Base-by-base conservation (phyloP, 2,888 invertebrate species). In the Dasysyrphus tricinctus region DNA sequence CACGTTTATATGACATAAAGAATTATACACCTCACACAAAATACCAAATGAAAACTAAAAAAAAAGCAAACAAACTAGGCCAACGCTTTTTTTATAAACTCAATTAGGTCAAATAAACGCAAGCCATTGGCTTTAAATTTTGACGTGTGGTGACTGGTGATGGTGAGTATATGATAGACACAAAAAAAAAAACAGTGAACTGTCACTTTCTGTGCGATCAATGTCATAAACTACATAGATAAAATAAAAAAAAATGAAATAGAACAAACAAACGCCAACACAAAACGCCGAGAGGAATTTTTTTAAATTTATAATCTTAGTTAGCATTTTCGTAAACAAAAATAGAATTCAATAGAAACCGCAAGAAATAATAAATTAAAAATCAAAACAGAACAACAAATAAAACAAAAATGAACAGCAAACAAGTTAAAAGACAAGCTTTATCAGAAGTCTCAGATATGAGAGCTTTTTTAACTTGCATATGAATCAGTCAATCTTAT, bases 311-410 rank as follows among this genome's bases (percentile, higher is more conserved):
- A 24, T 24, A 24, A 69, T 37, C 39, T 61, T 47, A 54, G 44
- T 67, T 56, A 54, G n/a, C 70, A 63, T 42, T 75, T 79, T 75
- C 39, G 70, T 70, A 70, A 70, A 39, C 73, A 77, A 73, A 63
- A 69, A 51, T 72, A 57, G 34, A 70, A 24, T 63, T 47, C 39
- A 76, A 70, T 49, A 75, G n/a, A 47, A 51, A 14, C 51, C 11
- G 42, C 24, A 39, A 63, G 14, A 79, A 76, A 14, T 69, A 49
- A 24, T 19, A 16, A 57, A 56, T 32, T n/a, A 51, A 63, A 63
- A n/a, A 6, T 14, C 34, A 44, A 65, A 65, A 47, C 14, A 42
- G n/a, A 37, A 56, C 14, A 54, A 57, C 34, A n/a, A 32, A 32
- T 32, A 63, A n/a, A 6, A 9, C 34, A 44, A 65, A 63, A 47